Conservation (phyloP, 2,888 invertebrate species). For the Myathropa florea region DNA sequence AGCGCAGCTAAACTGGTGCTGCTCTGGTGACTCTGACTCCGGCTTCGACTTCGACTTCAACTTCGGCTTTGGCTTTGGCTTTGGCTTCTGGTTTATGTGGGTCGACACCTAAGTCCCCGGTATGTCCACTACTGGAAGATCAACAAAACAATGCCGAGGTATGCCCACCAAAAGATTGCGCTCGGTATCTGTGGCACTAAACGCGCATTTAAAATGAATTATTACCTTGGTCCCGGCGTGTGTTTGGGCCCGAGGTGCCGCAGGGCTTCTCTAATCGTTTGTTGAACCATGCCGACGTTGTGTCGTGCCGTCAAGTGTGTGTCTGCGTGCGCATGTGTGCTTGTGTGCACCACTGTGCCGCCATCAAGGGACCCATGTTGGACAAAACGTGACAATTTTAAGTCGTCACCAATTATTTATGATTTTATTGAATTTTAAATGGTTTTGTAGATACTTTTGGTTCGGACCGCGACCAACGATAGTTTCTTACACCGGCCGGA, state of each 20-base stretch:
- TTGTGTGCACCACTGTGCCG: not conserved
- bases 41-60: not conserved
- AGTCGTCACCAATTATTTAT: slow-evolving; percentile 67
- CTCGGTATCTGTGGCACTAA: slow-evolving; percentile 59
- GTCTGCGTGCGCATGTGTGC: not conserved
- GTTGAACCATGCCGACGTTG: slow-evolving; percentile 55
- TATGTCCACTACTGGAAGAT: slow-evolving; percentile 1
- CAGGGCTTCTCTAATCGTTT: slow-evolving; percentile 64
- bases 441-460: slow-evolving; percentile 26
- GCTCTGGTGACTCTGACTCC: not conserved
- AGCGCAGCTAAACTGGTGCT: slow-evolving; percentile 13
- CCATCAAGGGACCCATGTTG: slow-evolving; percentile 41
- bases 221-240: slow-evolving; percentile 32
- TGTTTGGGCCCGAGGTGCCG: slow-evolving; percentile 39
- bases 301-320: not conserved
- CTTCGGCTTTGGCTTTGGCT: not conserved
- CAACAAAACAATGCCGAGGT: slow-evolving; percentile 4
- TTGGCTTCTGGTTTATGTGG: slow-evolving; percentile 10
- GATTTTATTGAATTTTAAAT: slow-evolving; percentile 63
- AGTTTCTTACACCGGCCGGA: not conserved
- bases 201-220: slow-evolving; percentile 67
- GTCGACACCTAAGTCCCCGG: slow-evolving; percentile 5
- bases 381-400: slow-evolving; percentile 67
- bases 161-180: slow-evolving; percentile 29
- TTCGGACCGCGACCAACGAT: not conserved